Base-by-base conservation (phyloP, 2,797 vertebrate genomes). In the Mus spretus region DNA sequence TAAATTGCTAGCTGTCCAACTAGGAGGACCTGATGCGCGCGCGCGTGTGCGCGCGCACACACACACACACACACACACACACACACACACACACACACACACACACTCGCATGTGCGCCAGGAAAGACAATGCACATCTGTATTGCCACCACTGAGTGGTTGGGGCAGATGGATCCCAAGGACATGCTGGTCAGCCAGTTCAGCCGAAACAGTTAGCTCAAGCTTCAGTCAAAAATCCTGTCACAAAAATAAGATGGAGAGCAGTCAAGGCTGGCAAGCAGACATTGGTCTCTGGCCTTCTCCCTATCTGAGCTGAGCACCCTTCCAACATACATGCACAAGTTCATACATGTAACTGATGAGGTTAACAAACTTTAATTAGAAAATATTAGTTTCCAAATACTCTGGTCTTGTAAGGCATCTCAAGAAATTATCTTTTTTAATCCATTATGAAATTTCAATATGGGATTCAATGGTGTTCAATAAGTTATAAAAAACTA, bases 391-490 rank as follows among this genome's bases (percentile, higher is more conserved):
- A 53, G 40, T 37, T 94, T 97, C 72, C 37, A 89, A 34, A 84
- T 20, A 74, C 24, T 92, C 89, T 85, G 12, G 1, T n/a, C 67
- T 85, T 85, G 12, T 95, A 47, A 93, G 47, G 15, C 5, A 88
- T 10, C 91, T 84, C 79, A 53, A 95, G 40, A 95, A 93, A 92
- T 90, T 93, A 31, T 89, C 1, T 81, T 96, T 92, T 90, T 67
- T 34, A 95, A 63, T 74, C 3, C 19, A 75, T 75, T 89, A 34
- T 93, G 37, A n/a, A 89, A 94, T 93, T 95, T 83, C 6, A 91
- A 79, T 90, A 65, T 65, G 78, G 3, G 10, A n/a, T 28, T 93
- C 95, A 90, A 70, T 2, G 55, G n/a, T 82, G 91, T 61, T 14
- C 5, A 78, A 63, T 17, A 93, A 85, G 1, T 86, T 92, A 75